Evolutionary conservation across 2,797 vertebrate species (phyloP).

Genomic region (Rhynchotus rufescens): DNA sequence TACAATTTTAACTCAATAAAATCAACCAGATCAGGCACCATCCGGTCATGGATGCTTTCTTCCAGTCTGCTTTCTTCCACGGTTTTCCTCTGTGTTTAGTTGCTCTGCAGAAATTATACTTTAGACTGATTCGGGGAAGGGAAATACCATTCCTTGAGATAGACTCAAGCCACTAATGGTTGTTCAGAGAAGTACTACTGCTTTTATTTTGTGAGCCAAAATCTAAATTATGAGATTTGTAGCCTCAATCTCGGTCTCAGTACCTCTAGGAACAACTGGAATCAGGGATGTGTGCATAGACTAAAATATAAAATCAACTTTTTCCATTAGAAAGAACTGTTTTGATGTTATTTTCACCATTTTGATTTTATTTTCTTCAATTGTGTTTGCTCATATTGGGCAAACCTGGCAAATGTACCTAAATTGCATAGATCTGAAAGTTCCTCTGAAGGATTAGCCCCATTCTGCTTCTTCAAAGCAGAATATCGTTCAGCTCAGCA

Average conservation of each 20-base stretch:
- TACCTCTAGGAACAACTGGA: not conserved
- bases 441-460: not conserved
- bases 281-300: not conserved
- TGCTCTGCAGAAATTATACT: not conserved
- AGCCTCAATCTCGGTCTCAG: not conserved
- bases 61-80: not conserved
- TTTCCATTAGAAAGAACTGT: not conserved
- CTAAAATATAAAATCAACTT: not conserved
- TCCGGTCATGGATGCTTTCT: too few relatives aligned
- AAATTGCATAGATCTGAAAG: not conserved
- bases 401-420: not conserved
- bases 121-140: not conserved
- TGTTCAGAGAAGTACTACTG: not conserved
- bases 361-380: not conserved
- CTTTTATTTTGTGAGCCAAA: constrained; percentile 7
- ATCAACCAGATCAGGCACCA: not conserved
- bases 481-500: not conserved
- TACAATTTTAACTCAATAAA: not conserved
- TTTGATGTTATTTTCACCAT: not conserved
- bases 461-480: not conserved
- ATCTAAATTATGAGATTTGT: not conserved
- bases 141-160: not conserved
- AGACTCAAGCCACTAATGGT: constrained; percentile 9
- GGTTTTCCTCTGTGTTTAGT: not conserved
- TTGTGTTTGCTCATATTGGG: not conserved